Base-by-base conservation (phyloP, 2,113 vertebrate genomes). In the Rousettus leschenaultii region DNA sequence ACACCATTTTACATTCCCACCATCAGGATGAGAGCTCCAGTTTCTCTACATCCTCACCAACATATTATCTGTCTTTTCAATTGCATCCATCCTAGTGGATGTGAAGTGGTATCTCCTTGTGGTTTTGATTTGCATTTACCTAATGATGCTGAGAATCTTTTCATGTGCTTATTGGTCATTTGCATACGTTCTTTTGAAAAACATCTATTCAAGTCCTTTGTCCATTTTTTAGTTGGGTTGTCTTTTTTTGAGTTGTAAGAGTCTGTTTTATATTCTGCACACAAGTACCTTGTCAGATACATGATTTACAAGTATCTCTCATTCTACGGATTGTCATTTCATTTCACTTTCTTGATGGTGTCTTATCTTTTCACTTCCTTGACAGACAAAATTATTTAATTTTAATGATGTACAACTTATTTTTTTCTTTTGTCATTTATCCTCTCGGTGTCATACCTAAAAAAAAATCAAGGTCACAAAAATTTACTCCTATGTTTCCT, bases 391-490 rank as follows among this genome's bases (percentile, higher is more conserved):
- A 71, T 14, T 79, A 85, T 94, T 95, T 63, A 70, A 84, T 35
- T 91, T 78, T 75, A 22, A 48, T 95, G 14, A 88, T 88, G 33
- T 48, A 74, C 14, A 89, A 63, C 33, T 79, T 83, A 88, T 61
- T 77, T 79, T 87, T 95, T 95, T 68, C 38, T 77, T 89, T 86
- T 71, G 18, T 68, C 45, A 86, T 19, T 71, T 61, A 70, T 74
- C 19, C 12, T 92, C 87, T 73, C 45, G 24, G 35, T 70, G 21
- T 55, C 53, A 33, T 12, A 77, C 70, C 53, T 88, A 53, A 83
- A 43, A 87, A 88, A 84, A 88, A 84, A 48, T 24, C 26, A 93
- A 91, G 22, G 5, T 61, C 28, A 92, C 0, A 45, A 92, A 45
- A 87, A 73, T 53, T 45, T 86, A 53, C 40, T 94, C n/a, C 45